Percentiles rank a stretch among this genome's conserved stretches.
Evolutionary conservation across 2,113 vertebrate species (phyloP).

Genomic region (Neotragus pygmaeus): DNA sequence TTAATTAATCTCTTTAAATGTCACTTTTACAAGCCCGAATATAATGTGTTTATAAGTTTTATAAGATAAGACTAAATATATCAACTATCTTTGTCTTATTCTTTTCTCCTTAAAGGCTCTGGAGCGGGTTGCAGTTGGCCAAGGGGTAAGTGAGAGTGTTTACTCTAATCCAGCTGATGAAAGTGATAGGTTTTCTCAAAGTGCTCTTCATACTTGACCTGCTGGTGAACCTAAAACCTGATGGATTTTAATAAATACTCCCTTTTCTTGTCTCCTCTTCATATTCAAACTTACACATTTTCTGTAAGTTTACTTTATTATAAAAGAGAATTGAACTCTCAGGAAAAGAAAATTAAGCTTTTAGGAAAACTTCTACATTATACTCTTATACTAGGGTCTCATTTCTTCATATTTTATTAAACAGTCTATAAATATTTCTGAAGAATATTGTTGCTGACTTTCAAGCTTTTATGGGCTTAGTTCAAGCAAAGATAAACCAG

Average conservation of each 20-base stretch:
- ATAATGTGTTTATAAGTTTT: constrained; percentile 76
- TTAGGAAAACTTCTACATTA: constrained; percentile 7
- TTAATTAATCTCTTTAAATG: constrained; percentile 77
- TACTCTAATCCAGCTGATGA: constrained; percentile 74
- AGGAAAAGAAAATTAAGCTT: neutral
- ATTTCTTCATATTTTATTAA: constrained; percentile 28
- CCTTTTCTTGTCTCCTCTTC: constrained; percentile 52
- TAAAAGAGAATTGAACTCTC: constrained; percentile 28
- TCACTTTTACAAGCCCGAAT: constrained; percentile 70
- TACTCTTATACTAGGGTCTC: neutral
- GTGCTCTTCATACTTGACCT: constrained; percentile 74
- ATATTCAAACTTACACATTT: constrained; percentile 56
- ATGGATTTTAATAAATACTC: constrained; percentile 68
- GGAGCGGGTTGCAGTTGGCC: constrained; percentile 85
- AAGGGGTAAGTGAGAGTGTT: constrained; percentile 85
- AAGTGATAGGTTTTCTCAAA: constrained; percentile 64
- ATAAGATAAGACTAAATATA: constrained; percentile 77
- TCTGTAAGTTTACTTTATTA: constrained; percentile 7
- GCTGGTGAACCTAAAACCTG: constrained; percentile 77
- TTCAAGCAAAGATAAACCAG: constrained; percentile 10
- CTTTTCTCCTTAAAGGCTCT: constrained; percentile 82
- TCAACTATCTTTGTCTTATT: constrained; percentile 66
- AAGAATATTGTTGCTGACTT: neutral
- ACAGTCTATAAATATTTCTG: constrained; percentile 8
- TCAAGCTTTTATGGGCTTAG: neutral